Base-by-base conservation (phyloP, 2,797 vertebrate genomes). In the Gadopsis bispinosus region DNA sequence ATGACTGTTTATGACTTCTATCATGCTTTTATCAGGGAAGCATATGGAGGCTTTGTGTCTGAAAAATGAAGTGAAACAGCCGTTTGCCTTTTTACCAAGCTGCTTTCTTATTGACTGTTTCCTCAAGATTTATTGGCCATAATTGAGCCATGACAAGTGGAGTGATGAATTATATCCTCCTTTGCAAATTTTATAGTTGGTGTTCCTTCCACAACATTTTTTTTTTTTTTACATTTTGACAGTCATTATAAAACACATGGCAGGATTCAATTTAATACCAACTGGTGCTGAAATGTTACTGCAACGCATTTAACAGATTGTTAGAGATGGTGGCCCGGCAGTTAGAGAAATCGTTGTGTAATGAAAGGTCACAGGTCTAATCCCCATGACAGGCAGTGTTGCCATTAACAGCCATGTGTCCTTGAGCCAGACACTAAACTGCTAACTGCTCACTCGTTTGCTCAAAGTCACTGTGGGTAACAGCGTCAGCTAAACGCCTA, bases 71-170 rank as follows among this genome's bases (percentile, higher is more conserved):
- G 61, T 37, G 60, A 73, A 88, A 61, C 39, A 77, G 63, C 69
- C 47, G 31, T 75, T 77, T 65, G 70, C 58, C 45, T 87, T 83
- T 83, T 81, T 71, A 68, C 33, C 43, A 20, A 66, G 67, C 62
- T 61, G 58, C 77, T 77, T 82, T 76, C 77, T 70, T 83, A 87
- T 87, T 83, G 85, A 90, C 73, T 73, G 13, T 83, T 80, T 83
- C 67, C 73, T 73, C 72, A 75, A 58, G 79, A 86, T 92, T 91
- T 83, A 83, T 87, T 4, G 19, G 51, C 58, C 19, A 22, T 77
- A 64, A 86, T 84, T 86, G 75, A 87, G 66, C 61, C 56, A 5
- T 41, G 77, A 77, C 81, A 78, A 69, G 69, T 51, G 41, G 33
- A 64, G 73, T 66, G 73, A 83, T 69, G 62, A 89, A 80, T 90